Evolutionary conservation across 2,888 invertebrate genomes (phyloP), one percentile per base, ranked within the genome.

Genomic region (Melikaiella ostensackeni): DNA sequence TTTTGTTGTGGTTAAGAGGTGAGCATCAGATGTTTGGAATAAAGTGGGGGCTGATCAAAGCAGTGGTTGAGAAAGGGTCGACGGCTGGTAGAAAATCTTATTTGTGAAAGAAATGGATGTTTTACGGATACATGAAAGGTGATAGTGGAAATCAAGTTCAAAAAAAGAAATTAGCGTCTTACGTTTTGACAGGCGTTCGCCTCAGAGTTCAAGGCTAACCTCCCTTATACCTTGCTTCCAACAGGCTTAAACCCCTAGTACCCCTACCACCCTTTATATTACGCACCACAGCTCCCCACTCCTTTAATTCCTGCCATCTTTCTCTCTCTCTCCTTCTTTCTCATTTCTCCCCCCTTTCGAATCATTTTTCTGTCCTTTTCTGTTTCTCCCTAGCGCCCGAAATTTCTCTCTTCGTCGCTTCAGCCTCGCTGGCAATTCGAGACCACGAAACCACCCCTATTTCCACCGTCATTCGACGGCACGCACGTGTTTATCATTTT

Each of bases 121-220:
- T 82, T 81, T 79, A 62, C 78, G 81, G 66, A 77, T 79, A 80
- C 33, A 77, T 75, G 77, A 78, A 81, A 73, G 79, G 73, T 73
- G 79, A 75, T 75, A 78, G 76, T 62, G 77, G 77, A 82, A 82
- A 77, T 73, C 70, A 57, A 61, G 75, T 50, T 38, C 21, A 64
- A 79, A 78, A 80, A 81, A 80, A 80, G 75, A 80, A 74, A 80
- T 77, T 78, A 75, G 77, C 77, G 78, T 75, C 82, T 79, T 78
- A 76, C 75, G 74, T 80, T 82, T 81, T 84, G 80, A 83, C 85
- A 85, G 84, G 85, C 87, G 86, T 86, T 84, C 85, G 85, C 84
- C 86, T 79, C 84, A 82, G 89, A 88, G 90, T 90, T 90, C 90
- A 90, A 90, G 90, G 90, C 89, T 90, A 89, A 84, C 87, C 83